Conservation (phyloP, 2,113 vertebrate species). For the Desmodus rotundus region DNA sequence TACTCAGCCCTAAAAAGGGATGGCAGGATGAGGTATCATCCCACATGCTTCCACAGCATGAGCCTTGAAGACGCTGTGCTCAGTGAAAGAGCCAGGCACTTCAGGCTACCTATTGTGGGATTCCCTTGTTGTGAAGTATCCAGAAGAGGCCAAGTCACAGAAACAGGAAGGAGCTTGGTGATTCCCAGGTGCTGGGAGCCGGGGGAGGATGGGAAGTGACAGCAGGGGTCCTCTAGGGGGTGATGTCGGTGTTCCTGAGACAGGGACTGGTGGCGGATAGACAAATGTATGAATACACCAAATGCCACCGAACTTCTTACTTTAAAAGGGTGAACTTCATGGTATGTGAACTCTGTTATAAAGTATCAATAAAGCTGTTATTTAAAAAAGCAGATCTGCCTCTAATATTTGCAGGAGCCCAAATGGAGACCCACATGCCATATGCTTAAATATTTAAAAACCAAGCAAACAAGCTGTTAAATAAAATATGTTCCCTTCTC, state of each 20-base stretch:
- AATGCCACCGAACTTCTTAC: neutral
- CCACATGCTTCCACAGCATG: rapidly evolving
- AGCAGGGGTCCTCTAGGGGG: neutral
- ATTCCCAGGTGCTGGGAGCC: neutral
- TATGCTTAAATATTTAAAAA: constrained; percentile 46
- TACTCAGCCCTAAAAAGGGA: neutral
- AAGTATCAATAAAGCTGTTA: neutral
- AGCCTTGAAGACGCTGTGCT: too few species aligned
- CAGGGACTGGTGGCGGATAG: neutral
- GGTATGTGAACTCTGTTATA: neutral
- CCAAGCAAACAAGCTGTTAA: constrained; percentile 14
- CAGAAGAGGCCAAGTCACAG: neutral
- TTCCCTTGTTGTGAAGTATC: neutral
- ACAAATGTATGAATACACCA: neutral
- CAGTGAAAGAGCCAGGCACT: neutral
- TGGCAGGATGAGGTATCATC: neutral
- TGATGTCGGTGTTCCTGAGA: neutral
- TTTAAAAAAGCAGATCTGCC: neutral
- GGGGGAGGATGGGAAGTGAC: neutral
- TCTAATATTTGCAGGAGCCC: neutral
- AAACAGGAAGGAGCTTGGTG: neutral
- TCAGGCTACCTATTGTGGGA: rapidly evolving
- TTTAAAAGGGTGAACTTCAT: neutral
- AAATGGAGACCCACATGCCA: constrained; percentile 19
- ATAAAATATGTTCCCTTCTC: constrained; percentile 44